These are phyloP conservation scores for Perca flavescens DNA, from an alignment of 2,113 vertebrate genomes.

Conservation along the genomic window DNA sequence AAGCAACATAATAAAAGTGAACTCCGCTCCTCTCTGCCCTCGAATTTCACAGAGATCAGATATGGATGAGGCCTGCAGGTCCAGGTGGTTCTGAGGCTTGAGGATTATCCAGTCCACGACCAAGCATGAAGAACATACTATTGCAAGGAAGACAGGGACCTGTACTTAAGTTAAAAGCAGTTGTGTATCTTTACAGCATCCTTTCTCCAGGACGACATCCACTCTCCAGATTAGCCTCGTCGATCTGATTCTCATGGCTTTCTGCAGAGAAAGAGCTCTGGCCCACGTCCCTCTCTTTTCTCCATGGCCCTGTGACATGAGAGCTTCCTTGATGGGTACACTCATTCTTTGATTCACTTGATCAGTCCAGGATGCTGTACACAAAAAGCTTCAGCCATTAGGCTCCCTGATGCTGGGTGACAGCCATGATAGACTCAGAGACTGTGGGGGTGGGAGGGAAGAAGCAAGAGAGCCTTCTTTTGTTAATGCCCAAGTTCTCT, in stretches of 20 bases:
- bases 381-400: conserved; percentile 76
- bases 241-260: conserved; percentile 63
- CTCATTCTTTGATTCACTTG: conserved; percentile 63
- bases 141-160: conserved; percentile 1
- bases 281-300: conserved; percentile 38
- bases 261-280: conserved; percentile 42
- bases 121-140: not conserved
- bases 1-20: conserved; percentile 40
- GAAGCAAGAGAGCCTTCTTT: conserved; percentile 54
- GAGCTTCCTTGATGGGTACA: conserved; percentile 53
- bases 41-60: conserved; percentile 55
- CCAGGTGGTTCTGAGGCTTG: conserved; percentile 19
- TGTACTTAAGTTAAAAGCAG: not conserved
- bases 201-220: conserved; percentile 62
- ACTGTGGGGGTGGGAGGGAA: conserved; percentile 50
- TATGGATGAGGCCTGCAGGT: conserved; percentile 35
- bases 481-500: conserved; percentile 66
- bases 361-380: conserved; percentile 58
- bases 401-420: conserved; percentile 74
- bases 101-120: conserved; percentile 16
- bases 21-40: conserved; percentile 23
- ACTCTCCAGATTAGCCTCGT: conserved; percentile 66
- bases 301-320: conserved; percentile 51
- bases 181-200: not conserved
- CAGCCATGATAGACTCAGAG: conserved; percentile 76